phyloP scores from a whole-genome alignment of 2,888 invertebrate species.

The Terebella lapidaria region DNA sequence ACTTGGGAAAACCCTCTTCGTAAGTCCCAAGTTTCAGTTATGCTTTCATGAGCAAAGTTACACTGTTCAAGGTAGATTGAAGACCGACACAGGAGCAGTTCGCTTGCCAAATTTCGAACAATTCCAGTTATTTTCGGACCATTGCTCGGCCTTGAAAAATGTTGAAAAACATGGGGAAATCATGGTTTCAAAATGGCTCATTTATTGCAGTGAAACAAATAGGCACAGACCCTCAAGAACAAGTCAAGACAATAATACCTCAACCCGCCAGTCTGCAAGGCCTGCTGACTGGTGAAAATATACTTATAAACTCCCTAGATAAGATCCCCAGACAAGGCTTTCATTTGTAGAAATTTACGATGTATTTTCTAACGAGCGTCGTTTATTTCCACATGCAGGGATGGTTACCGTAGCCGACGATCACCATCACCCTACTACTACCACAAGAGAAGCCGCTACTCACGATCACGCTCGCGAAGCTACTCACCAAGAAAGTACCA shows the following conservation, averaged over 20 bases:
- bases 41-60: neutral
- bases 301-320: no score
- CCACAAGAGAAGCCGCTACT: slow-evolving; percentile 16
- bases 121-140: neutral
- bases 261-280: no score
- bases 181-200: no score
- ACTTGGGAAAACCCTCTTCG: slow-evolving; percentile 89
- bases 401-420: slow-evolving; percentile 46
- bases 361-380: no score
- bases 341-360: no score
- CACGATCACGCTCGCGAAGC: slow-evolving; percentile 70
- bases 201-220: no score
- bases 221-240: no score
- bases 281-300: no score
- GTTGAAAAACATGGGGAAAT: no score
- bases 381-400: slow-evolving; percentile 3
- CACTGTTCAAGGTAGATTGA: neutral
- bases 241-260: no score
- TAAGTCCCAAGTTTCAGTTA: slow-evolving; percentile 10
- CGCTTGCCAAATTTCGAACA: neutral
- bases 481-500: slow-evolving; percentile 63
- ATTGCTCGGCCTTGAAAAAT: neutral
- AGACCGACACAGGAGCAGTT: neutral
- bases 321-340: no score
- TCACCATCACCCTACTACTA: slow-evolving; percentile 72